Evolutionary conservation across 2,888 invertebrate genomes (phyloP), one percentile per base, ranked within the genome.

Genomic region (Melolontha melolontha): DNA sequence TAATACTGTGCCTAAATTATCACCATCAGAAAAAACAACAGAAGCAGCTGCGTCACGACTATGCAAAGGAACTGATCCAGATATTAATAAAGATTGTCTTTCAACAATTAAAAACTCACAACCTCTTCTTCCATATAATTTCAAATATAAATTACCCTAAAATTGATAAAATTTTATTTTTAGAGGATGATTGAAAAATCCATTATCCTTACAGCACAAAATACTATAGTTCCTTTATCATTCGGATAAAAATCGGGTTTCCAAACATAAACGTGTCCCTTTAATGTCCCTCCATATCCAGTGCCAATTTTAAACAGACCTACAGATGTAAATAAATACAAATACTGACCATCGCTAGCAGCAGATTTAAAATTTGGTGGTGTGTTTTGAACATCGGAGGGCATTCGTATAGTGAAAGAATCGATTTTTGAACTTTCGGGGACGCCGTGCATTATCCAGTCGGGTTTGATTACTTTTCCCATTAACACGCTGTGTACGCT

Each of bases 291-390:
- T 57, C 94, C 94, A 80, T 95, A 96, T 6, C 98, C 98, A 59
- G 97, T 94, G 14, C 98, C 98, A 71, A 98, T 90, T 86, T 98
- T 98, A 71, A 95, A 87, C 51, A 98, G 85, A 1, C 96, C 95
- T 76, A 91, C 91, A 8, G 91, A 91, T 34, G 94, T 91, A 76
- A 94, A 91, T 29, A 98, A 85, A 83, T 96, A 98, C 63, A 98
- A 86, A 83, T 89, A 96, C 72, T 91, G 91, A 8, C 98, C 98
- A 83, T 98, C 97, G 73, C 94, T 94, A 6, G 95, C 93, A 78
- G 97, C 86, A 2, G 93, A 90, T 62, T 85, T 85, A 14, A 86
- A 80, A 69, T 82, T 82, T 59, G 86, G 74, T 17, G 83, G 78
- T 66, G 84, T 79, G 77, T 85, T 86, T 73, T 84, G 84, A 7